Evolutionary conservation across 2,888 invertebrate genomes (phyloP), one percentile per base, ranked within the genome.

Genomic region (Uropetala carovei): DNA sequence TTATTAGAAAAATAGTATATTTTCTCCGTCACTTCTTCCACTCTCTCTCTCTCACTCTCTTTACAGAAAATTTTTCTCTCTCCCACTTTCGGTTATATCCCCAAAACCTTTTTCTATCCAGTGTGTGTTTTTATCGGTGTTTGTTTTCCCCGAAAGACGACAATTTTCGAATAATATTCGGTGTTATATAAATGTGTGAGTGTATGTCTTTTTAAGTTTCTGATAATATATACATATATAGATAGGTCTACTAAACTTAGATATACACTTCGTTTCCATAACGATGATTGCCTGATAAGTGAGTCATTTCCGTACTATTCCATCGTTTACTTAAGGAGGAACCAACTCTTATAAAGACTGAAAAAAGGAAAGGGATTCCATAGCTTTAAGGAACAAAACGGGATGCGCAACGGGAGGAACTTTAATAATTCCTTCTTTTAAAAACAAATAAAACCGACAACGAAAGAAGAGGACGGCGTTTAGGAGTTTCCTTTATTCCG

Each of bases 81-180:
- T 43, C 43, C 16, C n/a, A n/a, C 27, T 64, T 89, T 89, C 89
- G 64, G 43, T 89, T 89, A 89, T 89, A 64, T 64, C 89, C 43
- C 64, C 89, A 68, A 89, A 89, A 89, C 64, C 64, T 89, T 89
- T 18, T 89, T 64, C 89, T 89, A 89, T 60, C 57, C 5, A 43
- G 22, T 27, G 22, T 27, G 75, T 75, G 27, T 75, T 75, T 68
- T 75, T 75, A 75, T 75, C 75, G 75, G 75, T 75, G 75, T 75
- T 75, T 75, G 75, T 75, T 75, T 75, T 75, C 75, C 43, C 13
- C 75, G 75, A 75, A 75, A 75, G 27, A 75, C 27, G 27, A 27
- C 27, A 27, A 27, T 75, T 75, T 75, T 75, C 27, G 27, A 27
- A 75, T 43, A 75, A 13, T 75, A 27, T n/a, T 75, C 75, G 75